A percentile compares a stretch with the other conserved stretches of the same genome.
Conservation (phyloP, 2,113 vertebrate genomes). For the Thunnus thynnus region DNA sequence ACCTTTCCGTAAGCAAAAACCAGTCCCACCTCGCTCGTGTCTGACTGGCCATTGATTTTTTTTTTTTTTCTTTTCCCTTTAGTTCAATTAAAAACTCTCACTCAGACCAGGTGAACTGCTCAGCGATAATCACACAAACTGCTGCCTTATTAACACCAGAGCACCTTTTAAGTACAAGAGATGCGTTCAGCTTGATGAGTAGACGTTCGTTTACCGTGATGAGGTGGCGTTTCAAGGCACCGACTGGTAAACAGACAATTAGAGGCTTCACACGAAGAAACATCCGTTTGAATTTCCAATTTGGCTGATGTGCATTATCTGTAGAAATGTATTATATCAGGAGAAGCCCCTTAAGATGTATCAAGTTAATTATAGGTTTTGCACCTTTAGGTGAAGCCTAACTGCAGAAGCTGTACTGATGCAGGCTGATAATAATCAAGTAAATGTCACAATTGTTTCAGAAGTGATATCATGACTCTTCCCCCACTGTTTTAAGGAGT, state of each 20-base stretch:
- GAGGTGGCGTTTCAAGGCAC: background rate
- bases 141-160: slow-evolving; percentile 42
- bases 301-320: background rate
- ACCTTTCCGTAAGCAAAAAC: slow-evolving; percentile 56
- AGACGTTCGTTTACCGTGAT: background rate
- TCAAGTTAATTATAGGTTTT: background rate
- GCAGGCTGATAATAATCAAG: too few relatives aligned
- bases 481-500: background rate
- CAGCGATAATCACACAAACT: slow-evolving; percentile 24
- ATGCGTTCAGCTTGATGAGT: slow-evolving; percentile 13
- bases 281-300: background rate
- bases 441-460: background rate
- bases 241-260: slow-evolving; percentile 11
- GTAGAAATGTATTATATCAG: too few relatives aligned
- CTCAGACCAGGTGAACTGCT: slow-evolving; percentile 33
- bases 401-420: background rate
- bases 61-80: background rate
- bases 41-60: slow-evolving; percentile 46
- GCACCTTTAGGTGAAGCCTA: background rate
- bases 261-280: background rate
- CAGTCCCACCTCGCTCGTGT: slow-evolving; percentile 29
- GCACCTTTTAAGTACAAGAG: slow-evolving; percentile 1
- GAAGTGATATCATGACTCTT: background rate
- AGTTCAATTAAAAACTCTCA: slow-evolving; percentile 46
- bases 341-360: too few relatives aligned